These are phyloP conservation scores for Caenorhabditis zanzibari DNA, from an alignment of 2,888 invertebrate species.

Conservation along the genomic window DNA sequence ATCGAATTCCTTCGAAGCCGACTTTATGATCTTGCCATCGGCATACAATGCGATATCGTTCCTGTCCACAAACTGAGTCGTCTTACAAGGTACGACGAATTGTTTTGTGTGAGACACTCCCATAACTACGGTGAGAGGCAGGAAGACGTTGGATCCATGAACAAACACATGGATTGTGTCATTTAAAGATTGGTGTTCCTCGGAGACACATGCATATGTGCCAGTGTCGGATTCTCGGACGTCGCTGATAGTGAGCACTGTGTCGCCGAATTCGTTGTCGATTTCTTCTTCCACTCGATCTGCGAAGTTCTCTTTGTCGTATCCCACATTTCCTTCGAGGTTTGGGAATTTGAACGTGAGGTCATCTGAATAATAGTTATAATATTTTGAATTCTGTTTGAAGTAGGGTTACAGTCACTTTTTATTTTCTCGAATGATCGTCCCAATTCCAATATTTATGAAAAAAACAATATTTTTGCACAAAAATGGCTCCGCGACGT, in stretches of 20 bases:
- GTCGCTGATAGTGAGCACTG: constrained; percentile 41
- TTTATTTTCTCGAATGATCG: no score
- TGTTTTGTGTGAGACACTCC: constrained; percentile 50
- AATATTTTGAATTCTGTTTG: no score
- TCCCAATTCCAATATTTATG: no score
- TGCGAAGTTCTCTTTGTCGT: constrained; percentile 19
- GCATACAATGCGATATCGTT: constrained; percentile 60
- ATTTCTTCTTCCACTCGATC: constrained; percentile 16
- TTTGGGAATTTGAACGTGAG: constrained; percentile 40
- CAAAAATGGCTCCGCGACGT: no score
- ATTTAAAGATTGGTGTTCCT: constrained; percentile 58
- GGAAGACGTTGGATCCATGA: constrained; percentile 39
- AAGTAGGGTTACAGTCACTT: no score
- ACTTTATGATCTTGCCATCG: constrained; percentile 58
- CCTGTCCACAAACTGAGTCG: constrained; percentile 54
- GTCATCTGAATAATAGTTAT: constrained; percentile 46
- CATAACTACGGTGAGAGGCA: constrained; percentile 37
- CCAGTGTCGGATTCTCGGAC: constrained; percentile 67
- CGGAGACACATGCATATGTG: constrained; percentile 57
- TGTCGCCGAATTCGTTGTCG: constrained; percentile 34
- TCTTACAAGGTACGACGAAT: constrained; percentile 62
- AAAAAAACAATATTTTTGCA: no score
- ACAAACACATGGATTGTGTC: constrained; percentile 68
- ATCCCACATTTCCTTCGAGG: constrained; percentile 40
- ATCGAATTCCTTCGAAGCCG: constrained; percentile 64